Conservation (phyloP, 2,888 invertebrate genomes). For the Acanthococcus lagerstroemiae region DNA sequence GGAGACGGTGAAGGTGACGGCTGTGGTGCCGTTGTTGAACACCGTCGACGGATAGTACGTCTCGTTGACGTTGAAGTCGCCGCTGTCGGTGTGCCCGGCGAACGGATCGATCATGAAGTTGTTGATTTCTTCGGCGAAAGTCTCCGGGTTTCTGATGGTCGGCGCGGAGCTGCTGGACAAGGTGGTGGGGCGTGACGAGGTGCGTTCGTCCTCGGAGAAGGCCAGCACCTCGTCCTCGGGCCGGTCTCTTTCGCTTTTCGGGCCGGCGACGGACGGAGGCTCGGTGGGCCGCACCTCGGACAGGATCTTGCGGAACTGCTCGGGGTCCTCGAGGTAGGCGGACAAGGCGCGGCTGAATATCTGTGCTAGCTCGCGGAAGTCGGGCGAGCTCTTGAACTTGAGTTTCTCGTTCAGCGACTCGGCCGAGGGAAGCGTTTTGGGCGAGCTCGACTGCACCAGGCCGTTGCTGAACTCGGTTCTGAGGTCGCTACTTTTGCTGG, state of each 20-base stretch:
- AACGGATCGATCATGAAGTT: slow-evolving; percentile 20
- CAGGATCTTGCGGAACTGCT: slow-evolving; percentile 64
- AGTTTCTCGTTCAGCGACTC: slow-evolving; percentile 18
- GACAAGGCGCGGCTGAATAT: slow-evolving; percentile 75
- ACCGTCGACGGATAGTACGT: slow-evolving; percentile 48
- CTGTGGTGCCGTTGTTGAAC: slow-evolving; percentile 11
- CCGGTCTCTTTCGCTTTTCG: slow-evolving; percentile 41
- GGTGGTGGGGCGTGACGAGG: neutral
- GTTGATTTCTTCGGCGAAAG: slow-evolving; percentile 25
- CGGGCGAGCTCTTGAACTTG: slow-evolving; percentile 38
- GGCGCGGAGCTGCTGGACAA: neutral
- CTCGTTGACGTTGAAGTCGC: slow-evolving; percentile 1
- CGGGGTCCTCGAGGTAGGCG: slow-evolving; percentile 71
- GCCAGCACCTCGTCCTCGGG: slow-evolving; percentile 58
- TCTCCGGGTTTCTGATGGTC: slow-evolving; percentile 12
- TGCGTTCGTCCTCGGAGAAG: slow-evolving; percentile 55
- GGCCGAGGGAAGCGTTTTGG: slow-evolving; percentile 4
- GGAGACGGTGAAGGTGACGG: slow-evolving; percentile 29
- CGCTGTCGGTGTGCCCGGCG: slow-evolving; percentile 2
- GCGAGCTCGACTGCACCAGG: slow-evolving; percentile 23
- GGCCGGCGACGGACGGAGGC: slow-evolving; percentile 46
- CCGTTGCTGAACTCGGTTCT: slow-evolving; percentile 55
- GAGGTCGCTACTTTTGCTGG: slow-evolving; percentile 43
- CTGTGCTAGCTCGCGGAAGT: slow-evolving; percentile 63
- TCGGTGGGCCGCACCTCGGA: slow-evolving; percentile 70